These are phyloP conservation scores for Pentalonia nigronervosa DNA, from an alignment of 1,140 invertebrate genomes.

Conservation along the genomic window DNA sequence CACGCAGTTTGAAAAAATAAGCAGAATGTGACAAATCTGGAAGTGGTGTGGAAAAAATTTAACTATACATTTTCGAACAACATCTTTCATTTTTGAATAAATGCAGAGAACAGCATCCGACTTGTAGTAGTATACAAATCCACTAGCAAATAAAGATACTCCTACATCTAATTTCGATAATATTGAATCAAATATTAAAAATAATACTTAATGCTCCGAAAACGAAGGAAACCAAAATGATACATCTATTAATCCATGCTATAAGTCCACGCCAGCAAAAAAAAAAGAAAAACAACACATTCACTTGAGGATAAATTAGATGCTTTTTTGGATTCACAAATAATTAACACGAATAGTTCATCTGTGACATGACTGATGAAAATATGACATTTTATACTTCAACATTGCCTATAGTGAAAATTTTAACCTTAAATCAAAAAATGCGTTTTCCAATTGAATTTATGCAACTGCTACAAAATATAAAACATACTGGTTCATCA, in stretches of 20 bases:
- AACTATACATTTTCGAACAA: slow-evolving; percentile 27
- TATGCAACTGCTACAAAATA: slow-evolving; percentile 19
- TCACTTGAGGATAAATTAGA: neutral
- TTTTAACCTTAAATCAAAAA: neutral
- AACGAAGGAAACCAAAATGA: slow-evolving; percentile 6
- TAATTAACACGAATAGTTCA: neutral
- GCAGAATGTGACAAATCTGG: slow-evolving; percentile 18
- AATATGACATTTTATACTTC: neutral
- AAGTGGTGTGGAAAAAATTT: slow-evolving; percentile 22
- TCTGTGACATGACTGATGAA: neutral
- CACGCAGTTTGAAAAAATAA: neutral
- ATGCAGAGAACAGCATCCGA: slow-evolving; percentile 6
- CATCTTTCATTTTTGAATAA: slow-evolving; percentile 31
- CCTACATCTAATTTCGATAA: neutral
- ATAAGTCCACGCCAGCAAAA: neutral
- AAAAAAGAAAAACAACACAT: slow-evolving; percentile 10
- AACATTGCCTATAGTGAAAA: slow-evolving; percentile 18
- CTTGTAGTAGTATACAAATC: slow-evolving; percentile 22
- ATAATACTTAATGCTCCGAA: neutral
- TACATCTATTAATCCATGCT: slow-evolving; percentile 4
- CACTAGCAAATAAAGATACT: neutral
- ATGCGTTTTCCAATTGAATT: neutral
- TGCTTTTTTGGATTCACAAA: neutral
- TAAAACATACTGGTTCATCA: slow-evolving; percentile 7
- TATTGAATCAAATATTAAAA: slow-evolving; percentile 2